Percentiles rank a stretch among this genome's conserved stretches.
phyloP scores from a whole-genome alignment of 2,797 vertebrate genomes.

The Harpagifer antarcticus region DNA sequence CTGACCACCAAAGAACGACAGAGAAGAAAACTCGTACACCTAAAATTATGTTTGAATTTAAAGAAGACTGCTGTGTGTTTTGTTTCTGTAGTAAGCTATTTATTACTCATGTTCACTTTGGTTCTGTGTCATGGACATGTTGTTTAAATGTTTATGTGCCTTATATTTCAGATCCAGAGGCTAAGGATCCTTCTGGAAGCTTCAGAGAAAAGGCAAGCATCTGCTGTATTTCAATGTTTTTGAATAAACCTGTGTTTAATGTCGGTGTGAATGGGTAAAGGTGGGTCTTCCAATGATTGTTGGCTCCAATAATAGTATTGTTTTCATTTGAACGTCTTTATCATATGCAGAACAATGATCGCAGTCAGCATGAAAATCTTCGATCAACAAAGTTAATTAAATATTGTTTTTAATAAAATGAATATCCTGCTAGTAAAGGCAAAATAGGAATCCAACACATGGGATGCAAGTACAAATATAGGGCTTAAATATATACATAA shows the following conservation, averaged over 20 bases:
- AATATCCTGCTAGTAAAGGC: too few relatives aligned
- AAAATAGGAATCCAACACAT: too few relatives aligned
- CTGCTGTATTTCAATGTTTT: neutral
- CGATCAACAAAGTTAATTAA: too few relatives aligned
- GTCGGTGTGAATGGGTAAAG: neutral
- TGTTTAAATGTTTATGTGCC: slow-evolving; percentile 20
- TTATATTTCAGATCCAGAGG: slow-evolving; percentile 77
- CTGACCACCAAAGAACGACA: too few relatives aligned
- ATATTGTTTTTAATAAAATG: too few relatives aligned
- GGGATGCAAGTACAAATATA: too few relatives aligned
- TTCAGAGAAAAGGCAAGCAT: slow-evolving; percentile 87
- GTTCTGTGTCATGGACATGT: slow-evolving; percentile 2
- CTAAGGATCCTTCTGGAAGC: slow-evolving; percentile 87
- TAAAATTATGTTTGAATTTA: neutral
- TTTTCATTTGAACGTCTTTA: too few relatives aligned
- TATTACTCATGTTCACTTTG: neutral
- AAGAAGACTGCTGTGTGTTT: neutral
- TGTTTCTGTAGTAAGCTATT: neutral
- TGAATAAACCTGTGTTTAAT: neutral
- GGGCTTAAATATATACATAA: too few relatives aligned
- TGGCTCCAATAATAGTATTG: neutral
- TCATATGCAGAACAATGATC: too few relatives aligned
- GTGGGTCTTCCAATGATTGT: neutral
- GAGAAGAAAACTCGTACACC: too few relatives aligned
- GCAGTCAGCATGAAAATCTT: too few relatives aligned